A percentile compares a stretch with the other conserved stretches of the same genome.
These are phyloP conservation scores for Dermochelys coriacea DNA, from an alignment of 2,797 vertebrate genomes.

Conservation along the genomic window DNA sequence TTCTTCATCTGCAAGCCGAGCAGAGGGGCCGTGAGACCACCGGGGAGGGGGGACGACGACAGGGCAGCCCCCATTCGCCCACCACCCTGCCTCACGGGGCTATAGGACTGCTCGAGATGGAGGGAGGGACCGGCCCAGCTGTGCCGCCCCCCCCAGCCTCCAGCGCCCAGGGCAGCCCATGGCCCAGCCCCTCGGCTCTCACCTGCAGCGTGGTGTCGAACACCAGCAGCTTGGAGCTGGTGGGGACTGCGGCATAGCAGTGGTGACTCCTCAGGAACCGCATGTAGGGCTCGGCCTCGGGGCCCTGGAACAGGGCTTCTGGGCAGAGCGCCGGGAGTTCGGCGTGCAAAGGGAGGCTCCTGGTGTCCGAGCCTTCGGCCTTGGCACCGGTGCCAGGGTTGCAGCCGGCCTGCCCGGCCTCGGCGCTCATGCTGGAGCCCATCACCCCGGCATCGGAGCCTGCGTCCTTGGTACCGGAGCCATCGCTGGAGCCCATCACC, in stretches of 20 bases:
- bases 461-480: no score
- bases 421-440: not conserved
- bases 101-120: no score
- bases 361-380: not conserved
- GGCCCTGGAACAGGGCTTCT: constrained; percentile 71
- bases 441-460: no score
- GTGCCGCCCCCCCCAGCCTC: not conserved
- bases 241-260: constrained; percentile 95
- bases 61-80: no score
- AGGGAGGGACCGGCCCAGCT: no score
- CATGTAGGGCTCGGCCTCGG: constrained; percentile 88
- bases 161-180: fast-evolving
- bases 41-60: not conserved
- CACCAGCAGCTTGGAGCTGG: constrained; percentile 96
- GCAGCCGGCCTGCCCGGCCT: not conserved
- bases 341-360: not conserved
- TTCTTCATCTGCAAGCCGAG: constrained; percentile 82
- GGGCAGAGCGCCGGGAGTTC: constrained; percentile 64
- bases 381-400: not conserved
- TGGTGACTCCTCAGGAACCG: constrained; percentile 94
- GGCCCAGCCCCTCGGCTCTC: not conserved
- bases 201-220: constrained; percentile 94
- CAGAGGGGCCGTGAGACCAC: not conserved
- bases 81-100: not conserved
- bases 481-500: no score